phyloP scores from a whole-genome alignment of 2,113 vertebrate species.

The Myrmecobius fasciatus region DNA sequence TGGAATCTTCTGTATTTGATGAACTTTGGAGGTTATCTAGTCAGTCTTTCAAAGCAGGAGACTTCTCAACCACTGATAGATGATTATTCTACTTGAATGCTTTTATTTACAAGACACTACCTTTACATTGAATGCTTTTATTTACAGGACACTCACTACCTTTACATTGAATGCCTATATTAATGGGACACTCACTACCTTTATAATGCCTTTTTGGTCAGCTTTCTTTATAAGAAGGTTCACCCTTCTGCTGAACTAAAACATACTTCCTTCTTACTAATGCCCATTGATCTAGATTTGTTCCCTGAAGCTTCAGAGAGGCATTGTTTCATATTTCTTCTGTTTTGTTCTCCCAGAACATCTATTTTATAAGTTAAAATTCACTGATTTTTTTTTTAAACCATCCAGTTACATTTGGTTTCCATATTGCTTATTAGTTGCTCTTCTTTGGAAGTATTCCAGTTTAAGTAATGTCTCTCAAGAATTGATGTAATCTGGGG shows the following conservation, averaged over 20 bases:
- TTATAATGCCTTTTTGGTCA: neutral
- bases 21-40: neutral
- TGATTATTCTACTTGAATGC: slow-evolving; percentile 8
- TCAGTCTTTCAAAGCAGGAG: slow-evolving; percentile 2
- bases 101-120: neutral
- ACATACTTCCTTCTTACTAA: neutral
- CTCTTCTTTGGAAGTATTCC: neutral
- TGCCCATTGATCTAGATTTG: neutral
- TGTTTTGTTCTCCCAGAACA: neutral
- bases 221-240: neutral
- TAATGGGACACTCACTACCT: no score
- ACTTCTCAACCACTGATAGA: neutral
- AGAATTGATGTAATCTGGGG: neutral
- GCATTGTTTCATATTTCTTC: neutral
- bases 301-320: neutral
- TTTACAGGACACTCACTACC: no score
- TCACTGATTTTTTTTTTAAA: neutral
- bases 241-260: neutral
- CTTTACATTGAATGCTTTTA: neutral
- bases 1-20: slow-evolving; percentile 4
- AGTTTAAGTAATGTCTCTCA: slow-evolving; percentile 6
- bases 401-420: no score
- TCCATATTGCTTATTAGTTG: neutral
- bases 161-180: no score
- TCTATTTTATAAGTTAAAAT: neutral